These are phyloP conservation scores for Morphnarchus princeps DNA, from an alignment of 2,113 vertebrate species.

Conservation along the genomic window DNA sequence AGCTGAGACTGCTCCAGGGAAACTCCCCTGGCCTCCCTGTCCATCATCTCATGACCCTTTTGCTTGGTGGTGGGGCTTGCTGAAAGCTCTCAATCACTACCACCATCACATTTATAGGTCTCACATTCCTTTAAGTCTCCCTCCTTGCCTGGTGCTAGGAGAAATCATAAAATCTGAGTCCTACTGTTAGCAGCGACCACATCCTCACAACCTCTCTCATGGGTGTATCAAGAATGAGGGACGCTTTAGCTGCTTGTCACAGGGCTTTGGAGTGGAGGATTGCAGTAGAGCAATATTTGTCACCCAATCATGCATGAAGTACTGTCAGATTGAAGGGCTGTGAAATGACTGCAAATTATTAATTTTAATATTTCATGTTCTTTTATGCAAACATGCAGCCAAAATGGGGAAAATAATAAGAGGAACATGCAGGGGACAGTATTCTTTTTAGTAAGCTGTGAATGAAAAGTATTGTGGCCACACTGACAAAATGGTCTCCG, in stretches of 20 bases:
- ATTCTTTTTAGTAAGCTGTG: neutral
- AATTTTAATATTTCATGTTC: neutral
- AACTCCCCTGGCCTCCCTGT: neutral
- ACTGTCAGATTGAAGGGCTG: neutral
- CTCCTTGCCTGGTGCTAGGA: neutral
- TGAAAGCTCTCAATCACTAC: neutral
- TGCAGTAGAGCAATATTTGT: neutral
- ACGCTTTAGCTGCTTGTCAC: neutral
- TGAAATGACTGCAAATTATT: neutral
- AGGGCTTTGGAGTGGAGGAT: neutral
- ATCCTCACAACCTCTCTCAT: neutral
- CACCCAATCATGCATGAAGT: neutral
- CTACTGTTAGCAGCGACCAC: neutral
- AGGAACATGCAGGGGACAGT: neutral
- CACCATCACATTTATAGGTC: neutral
- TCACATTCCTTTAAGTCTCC: neutral
- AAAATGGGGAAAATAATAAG: neutral
- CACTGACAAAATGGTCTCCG: neutral
- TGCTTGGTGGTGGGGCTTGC: neutral
- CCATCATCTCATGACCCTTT: neutral
- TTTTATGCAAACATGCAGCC: neutral
- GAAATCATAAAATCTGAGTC: neutral
- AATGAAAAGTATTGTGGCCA: neutral
- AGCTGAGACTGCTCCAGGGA: neutral
- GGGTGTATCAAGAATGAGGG: neutral